phyloP scores from a whole-genome alignment of 2,888 invertebrate genomes.

The Callosobruchus maculatus region DNA sequence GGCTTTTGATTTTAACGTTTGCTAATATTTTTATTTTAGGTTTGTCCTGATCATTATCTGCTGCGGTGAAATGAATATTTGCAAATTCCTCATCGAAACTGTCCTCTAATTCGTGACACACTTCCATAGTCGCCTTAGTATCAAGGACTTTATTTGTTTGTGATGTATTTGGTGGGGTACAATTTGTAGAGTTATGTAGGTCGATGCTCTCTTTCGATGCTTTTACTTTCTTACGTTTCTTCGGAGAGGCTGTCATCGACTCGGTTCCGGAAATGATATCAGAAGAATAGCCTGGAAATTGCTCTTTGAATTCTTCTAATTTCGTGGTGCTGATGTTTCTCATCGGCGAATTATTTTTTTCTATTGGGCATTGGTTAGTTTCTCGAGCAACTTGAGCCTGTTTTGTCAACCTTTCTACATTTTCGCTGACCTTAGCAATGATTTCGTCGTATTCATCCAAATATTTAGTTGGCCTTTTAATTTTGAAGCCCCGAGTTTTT shows the following conservation, averaged over 20 bases:
- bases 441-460: slow-evolving; percentile 15
- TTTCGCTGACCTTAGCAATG: slow-evolving; percentile 15
- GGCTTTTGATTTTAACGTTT: not conserved
- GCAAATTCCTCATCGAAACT: slow-evolving; percentile 13
- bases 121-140: not conserved
- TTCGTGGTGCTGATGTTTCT: slow-evolving; percentile 6
- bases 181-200: not conserved
- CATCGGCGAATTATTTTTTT: slow-evolving; percentile 8
- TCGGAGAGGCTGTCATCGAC: slow-evolving; percentile 8
- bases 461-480: slow-evolving; percentile 6
- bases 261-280: slow-evolving; percentile 18
- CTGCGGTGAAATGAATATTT: slow-evolving; percentile 8
- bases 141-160: not conserved
- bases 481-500: not conserved
- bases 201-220: not conserved
- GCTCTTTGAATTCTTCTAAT: not conserved
- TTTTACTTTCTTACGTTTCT: slow-evolving; percentile 7
- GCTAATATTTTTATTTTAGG: slow-evolving; percentile 1
- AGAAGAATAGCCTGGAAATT: slow-evolving; percentile 5
- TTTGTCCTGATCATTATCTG: not conserved
- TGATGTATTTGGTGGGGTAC: not conserved
- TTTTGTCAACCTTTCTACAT: slow-evolving; percentile 10
- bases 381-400: not conserved
- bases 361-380: not conserved
- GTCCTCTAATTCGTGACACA: slow-evolving; percentile 15